Evolutionary conservation across 2,888 invertebrate genomes (phyloP), one percentile per base, ranked within the genome.

Genomic region (Lepeophtheirus nordmannii): DNA sequence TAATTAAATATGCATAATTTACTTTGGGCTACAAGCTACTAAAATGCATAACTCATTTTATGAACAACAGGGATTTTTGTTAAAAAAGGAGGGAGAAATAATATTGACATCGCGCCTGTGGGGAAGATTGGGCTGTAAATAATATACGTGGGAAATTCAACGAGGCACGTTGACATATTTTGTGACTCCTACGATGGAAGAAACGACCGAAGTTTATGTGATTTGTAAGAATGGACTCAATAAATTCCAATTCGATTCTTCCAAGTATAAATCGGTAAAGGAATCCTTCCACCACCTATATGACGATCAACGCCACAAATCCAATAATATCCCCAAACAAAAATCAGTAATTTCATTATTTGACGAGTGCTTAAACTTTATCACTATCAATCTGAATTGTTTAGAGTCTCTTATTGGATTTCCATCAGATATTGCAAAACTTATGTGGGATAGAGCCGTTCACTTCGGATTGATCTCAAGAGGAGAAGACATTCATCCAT

Each of bases 311-410:
- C 30, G 30, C 7, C 2, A 30, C 30, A 30, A 30, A 30, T 30
- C 30, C n/a, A n/a, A n/a, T 30, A 30, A 46, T 5, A 46, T 46
- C 17, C 53, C 2, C 5, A 46, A 17, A 46, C n/a, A 46, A 5
- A 46, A 46, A 14, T n/a, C 14, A 17, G 2, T 46, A n/a, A n/a
- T 5, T 17, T 46, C 53, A 46, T 17, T 46, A 46, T 46, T 46
- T 46, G 53, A 46, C 53, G 53, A 46, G 53, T 46, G 53, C 17
- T 46, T 46, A 8, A 46, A 46, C 53, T 46, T 46, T 46, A 46
- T 46, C 14, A 17, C 53, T 1, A 17, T 46, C 17, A 14, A 46
- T 46, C 17, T 46, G 17, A 8, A 46, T 17, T 46, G 53, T 17
- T 46, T 46, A 17, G 53, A 46, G 53, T 46, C 53, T 17, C 53